Base-by-base conservation (phyloP, 2,888 invertebrate species). In the Drosophila maculinotata region DNA sequence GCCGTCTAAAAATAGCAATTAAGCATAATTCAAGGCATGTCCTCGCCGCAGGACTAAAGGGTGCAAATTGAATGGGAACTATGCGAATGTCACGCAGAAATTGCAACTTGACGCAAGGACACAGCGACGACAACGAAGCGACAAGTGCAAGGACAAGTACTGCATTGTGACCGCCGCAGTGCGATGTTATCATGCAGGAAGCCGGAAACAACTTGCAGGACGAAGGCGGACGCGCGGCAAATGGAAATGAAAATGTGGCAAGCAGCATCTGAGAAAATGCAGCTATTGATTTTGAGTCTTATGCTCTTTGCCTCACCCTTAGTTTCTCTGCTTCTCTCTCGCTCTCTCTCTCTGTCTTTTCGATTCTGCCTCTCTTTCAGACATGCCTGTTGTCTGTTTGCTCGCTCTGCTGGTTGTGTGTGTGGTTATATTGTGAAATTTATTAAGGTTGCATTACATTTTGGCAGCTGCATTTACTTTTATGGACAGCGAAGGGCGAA, bases 251-350 rank as follows among this genome's bases (percentile, higher is more conserved):
- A 77, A 79, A 71, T 72, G 68, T 60, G 42, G 58, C 42, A 63
- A 60, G 62, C 71, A 36, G 17, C 36, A 28, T 26, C 44, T 15
- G 23, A 56, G 66, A 69, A 73, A 77, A 69, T 76, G 74, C 74
- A 69, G 31, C 71, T 84, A 87, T 83, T 84, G 85, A 84, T 83
- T 80, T 71, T 58, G 10, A 53, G 49, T 60, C n/a, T n/a, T n/a
- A n/a, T n/a, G n/a, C n/a, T n/a, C n/a, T n/a, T n/a, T n/a, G n/a
- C n/a, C n/a, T n/a, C n/a, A n/a, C n/a, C n/a, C n/a, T n/a, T n/a
- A 17, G 15, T 23, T 9, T n/a, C 23, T 17, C n/a, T 8, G 8
- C 20, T 26, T 9, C 23, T 35, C 41, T 20, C 39, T 8, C 26
- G 23, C 23, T 31, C 8, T 17, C 31, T 17, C 15, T 1, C 17